phyloP scores from a whole-genome alignment of 2,113 vertebrate genomes.

The Engraulis encrasicolus region DNA sequence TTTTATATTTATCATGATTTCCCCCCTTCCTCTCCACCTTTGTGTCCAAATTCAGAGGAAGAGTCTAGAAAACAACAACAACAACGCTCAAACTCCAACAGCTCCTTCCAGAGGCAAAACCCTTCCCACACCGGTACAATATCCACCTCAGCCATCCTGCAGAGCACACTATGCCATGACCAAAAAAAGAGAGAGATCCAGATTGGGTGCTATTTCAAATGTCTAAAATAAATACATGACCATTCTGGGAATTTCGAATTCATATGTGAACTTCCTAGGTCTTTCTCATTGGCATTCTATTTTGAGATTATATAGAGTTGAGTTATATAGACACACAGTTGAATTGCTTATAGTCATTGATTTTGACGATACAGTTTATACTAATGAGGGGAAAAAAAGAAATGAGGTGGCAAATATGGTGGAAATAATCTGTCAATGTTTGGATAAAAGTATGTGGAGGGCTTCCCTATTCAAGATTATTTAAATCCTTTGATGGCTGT shows the following conservation, averaged over 20 bases:
- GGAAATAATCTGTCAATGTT: neutral
- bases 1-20: too few species aligned
- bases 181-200: constrained; percentile 31
- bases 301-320: constrained; percentile 23
- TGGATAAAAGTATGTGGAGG: neutral
- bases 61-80: constrained; percentile 89
- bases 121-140: constrained; percentile 90
- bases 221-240: neutral
- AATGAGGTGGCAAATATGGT: neutral
- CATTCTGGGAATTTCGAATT: constrained; percentile 22
- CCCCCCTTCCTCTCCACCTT: constrained; percentile 69
- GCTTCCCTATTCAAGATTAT: neutral
- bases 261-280: neutral
- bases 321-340: neutral
- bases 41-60: constrained; percentile 87
- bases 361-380: constrained; percentile 17
- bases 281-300: neutral
- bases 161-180: constrained; percentile 45
- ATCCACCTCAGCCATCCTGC: constrained; percentile 71
- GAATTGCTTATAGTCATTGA: neutral
- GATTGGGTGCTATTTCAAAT: neutral
- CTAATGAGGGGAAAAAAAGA: neutral
- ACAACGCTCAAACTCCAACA: constrained; percentile 83
- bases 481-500: too few species aligned
- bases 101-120: constrained; percentile 94